phyloP scores from a whole-genome alignment of 1,140 invertebrate species.

The Protaetia brevitarsis region DNA sequence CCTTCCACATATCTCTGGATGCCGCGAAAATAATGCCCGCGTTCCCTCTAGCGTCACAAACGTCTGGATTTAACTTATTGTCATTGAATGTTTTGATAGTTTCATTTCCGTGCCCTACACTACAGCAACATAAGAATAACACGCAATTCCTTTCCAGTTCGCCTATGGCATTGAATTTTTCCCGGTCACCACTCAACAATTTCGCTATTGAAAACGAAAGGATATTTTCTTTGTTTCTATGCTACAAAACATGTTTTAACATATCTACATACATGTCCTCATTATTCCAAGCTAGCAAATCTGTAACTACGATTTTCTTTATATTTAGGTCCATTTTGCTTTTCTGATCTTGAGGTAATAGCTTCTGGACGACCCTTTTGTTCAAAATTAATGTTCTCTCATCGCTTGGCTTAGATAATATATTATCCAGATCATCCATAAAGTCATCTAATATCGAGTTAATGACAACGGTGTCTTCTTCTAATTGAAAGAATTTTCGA shows the following conservation, averaged over 20 bases:
- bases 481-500: not conserved
- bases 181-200: constrained; percentile 35
- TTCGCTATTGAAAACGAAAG: constrained; percentile 35
- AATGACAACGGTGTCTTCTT: not conserved
- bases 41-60: constrained; percentile 52
- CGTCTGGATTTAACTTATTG: constrained; percentile 48
- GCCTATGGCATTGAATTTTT: constrained; percentile 34
- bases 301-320: constrained; percentile 32
- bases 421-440: not conserved
- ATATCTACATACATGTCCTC: constrained; percentile 37
- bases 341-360: not conserved
- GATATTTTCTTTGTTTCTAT: constrained; percentile 38
- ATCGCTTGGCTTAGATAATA: not conserved
- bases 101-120: constrained; percentile 42
- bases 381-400: constrained; percentile 17
- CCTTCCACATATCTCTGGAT: constrained; percentile 41
- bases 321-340: not conserved
- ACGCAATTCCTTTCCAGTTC: constrained; percentile 36
- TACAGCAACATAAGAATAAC: constrained; percentile 35
- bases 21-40: constrained; percentile 52
- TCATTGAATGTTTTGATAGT: constrained; percentile 48
- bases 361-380: not conserved
- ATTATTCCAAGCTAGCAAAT: constrained; percentile 47
- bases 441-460: not conserved
- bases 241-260: constrained; percentile 38